Conservation (phyloP, 2,888 invertebrate species). For the Macrophya annulata region DNA sequence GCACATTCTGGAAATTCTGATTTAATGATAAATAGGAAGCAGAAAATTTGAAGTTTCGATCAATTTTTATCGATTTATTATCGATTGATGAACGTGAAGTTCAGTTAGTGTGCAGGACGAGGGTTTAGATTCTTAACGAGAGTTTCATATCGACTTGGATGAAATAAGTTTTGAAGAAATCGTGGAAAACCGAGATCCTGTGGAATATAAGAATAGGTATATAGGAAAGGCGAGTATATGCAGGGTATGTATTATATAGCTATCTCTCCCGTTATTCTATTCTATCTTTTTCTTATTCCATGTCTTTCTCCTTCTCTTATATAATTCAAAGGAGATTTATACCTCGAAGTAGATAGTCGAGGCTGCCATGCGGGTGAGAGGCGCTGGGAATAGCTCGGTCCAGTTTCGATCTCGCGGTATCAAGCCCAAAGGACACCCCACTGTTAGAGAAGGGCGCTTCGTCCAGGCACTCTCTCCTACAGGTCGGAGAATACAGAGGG, state of each 20-base stretch:
- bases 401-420: conserved; percentile 58
- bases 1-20: no score
- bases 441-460: conserved; percentile 51
- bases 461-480: conserved; percentile 31
- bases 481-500: conserved; percentile 38
- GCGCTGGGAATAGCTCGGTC: conserved; percentile 46
- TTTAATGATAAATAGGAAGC: background rate
- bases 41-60: background rate
- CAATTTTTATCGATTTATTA: background rate
- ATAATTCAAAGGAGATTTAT: conserved; percentile 58
- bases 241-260: conserved; percentile 60
- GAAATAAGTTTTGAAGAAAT: background rate
- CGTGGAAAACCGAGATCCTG: background rate
- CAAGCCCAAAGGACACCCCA: conserved; percentile 57
- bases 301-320: conserved; percentile 58
- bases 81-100: background rate
- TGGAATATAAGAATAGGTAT: conserved; percentile 1
- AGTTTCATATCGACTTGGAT: background rate
- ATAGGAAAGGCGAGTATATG: background rate
- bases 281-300: conserved; percentile 58
- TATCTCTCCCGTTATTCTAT: conserved; percentile 66
- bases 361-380: conserved; percentile 9
- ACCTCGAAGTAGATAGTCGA: conserved; percentile 26
- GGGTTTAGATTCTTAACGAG: background rate
- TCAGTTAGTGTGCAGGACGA: background rate